These are phyloP conservation scores for Oreochromis grahami DNA, from an alignment of 2,797 vertebrate species.

Conservation along the genomic window DNA sequence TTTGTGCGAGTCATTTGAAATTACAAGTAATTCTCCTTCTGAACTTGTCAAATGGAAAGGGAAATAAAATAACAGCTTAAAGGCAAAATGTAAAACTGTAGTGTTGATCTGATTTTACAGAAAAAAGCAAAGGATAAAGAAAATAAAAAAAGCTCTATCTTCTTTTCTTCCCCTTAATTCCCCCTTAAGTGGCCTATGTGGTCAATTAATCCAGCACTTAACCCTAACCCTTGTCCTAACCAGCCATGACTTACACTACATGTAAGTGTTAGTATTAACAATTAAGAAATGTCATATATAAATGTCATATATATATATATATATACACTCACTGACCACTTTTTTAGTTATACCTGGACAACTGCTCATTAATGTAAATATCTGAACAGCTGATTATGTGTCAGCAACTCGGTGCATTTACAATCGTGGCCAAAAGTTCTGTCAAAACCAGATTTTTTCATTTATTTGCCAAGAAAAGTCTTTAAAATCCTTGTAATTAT, in stretches of 20 bases:
- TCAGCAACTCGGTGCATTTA: neutral
- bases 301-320: no score
- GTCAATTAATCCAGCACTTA: neutral
- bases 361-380: neutral
- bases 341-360: neutral
- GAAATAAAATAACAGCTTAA: neutral
- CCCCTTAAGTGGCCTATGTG: neutral
- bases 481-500: neutral
- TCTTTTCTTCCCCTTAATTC: neutral
- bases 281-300: neutral
- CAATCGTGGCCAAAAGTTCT: neutral
- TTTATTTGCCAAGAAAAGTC: neutral
- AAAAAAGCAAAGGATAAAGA: neutral
- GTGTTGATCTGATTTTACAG: neutral
- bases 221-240: no score
- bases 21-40: neutral
- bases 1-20: neutral
- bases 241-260: neutral
- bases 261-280: neutral
- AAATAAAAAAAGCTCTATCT: neutral
- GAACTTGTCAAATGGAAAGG: neutral
- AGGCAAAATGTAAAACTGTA: neutral
- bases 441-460: neutral
- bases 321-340: fast-evolving
- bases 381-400: neutral